Base-by-base conservation (phyloP, 2,888 invertebrate genomes). In the Pyrrhosoma nymphula region DNA sequence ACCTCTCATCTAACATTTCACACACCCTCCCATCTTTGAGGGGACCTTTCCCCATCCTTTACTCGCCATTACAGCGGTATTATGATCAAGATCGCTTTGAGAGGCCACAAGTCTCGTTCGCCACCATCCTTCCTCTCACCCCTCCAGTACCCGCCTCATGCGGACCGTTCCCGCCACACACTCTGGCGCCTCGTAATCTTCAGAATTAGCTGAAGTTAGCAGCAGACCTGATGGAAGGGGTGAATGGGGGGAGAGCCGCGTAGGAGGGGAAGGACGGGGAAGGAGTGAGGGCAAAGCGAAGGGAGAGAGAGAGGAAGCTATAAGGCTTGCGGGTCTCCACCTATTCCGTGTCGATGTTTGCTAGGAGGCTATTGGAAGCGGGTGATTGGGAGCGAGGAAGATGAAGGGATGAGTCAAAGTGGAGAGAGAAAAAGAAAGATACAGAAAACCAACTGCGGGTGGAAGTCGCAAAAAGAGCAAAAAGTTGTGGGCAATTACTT, bases 171-270 rank as follows among this genome's bases (percentile, higher is more conserved):
- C 82, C 26, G 14, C 35, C 82, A 35, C 60, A 60, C 82, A 82
- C 30, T 82, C 82, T 82, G 82, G 82, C 82, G 35, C 82, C 82
- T 82, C 82, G 82, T 82, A 82, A 82, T 82, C 82, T 82, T 30
- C 35, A 82, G 56, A 89, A 89, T 89, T 89, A 89, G 89, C 89
- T 89, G 55, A 89, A 47, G 89, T 89, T 89, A 55, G n/a, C 55
- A n/a, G 56, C 89, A 26, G 16, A 39, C 69, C 16, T 60, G 60
- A 60, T n/a, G n/a, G 69, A 69, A 26, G 26, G 69, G 26, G 18
- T 10, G 16, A 20, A 14, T 4, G 60, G 88, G 88, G 18, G 47
- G 88, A 88, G 35, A 82, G 30, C n/a, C 20, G 60, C 69, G n/a
- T 60, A 35, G 88, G 88, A 12, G 23, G 88, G 14, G 35, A 23